phyloP scores from a whole-genome alignment of 2,113 vertebrate species.

The Sus scrofa region DNA sequence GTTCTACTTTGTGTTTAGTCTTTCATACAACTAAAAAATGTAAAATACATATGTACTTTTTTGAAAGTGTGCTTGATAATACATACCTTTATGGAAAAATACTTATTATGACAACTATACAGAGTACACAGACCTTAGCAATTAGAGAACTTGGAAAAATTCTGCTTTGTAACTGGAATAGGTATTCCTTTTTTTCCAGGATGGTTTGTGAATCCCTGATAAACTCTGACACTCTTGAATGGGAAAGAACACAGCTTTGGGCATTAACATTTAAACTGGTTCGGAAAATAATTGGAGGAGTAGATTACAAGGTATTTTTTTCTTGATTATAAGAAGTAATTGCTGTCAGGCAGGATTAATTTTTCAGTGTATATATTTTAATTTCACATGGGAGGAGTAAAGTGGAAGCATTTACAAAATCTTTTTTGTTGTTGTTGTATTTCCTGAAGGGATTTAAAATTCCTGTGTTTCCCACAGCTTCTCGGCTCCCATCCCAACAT shows the following conservation, averaged over 20 bases:
- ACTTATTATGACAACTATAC: not conserved
- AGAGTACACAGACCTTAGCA: not conserved
- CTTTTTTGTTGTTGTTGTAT: not conserved
- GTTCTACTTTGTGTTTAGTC: conserved; percentile 25
- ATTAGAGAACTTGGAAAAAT: not conserved
- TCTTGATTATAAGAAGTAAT: conserved; percentile 21
- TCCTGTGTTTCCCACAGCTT: not conserved
- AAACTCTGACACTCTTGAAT: conserved; percentile 96
- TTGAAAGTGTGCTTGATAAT: not conserved
- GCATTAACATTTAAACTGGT: conserved; percentile 96
- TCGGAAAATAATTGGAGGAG: conserved; percentile 98
- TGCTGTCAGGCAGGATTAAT: conserved; percentile 1
- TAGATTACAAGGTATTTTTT: conserved; percentile 98
- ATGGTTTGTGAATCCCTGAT: conserved; percentile 98
- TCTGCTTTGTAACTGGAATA: conserved; percentile 29
- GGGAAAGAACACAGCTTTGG: conserved; percentile 99
- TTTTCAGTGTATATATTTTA: not conserved
- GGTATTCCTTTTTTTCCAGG: conserved; percentile 84
- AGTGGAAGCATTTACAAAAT: not conserved
- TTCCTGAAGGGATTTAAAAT: conserved; percentile 15
- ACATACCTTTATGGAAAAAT: not conserved
- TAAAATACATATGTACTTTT: not conserved
- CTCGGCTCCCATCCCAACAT: not conserved
- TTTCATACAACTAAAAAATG: not conserved
- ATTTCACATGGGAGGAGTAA: conserved; percentile 21